A percentile compares a stretch with the other conserved stretches of the same genome.
phyloP scores from a whole-genome alignment of 2,113 vertebrate species.

The Gadus chalcogrammus region DNA sequence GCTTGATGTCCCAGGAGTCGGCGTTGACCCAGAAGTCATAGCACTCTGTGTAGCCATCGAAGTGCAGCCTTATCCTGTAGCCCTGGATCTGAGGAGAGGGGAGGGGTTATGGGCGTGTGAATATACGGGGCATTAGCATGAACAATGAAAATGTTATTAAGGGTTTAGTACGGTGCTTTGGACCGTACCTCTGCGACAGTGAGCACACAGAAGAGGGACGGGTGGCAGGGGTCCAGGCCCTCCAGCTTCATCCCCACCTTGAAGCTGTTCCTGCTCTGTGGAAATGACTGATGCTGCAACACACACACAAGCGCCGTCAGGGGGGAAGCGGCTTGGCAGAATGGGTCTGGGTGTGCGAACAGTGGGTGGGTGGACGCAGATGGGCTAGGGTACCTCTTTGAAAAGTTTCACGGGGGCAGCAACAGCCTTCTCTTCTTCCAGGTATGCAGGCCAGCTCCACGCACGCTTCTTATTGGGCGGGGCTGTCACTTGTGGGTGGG shows the following conservation, averaged over 20 bases:
- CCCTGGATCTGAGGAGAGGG: slow-evolving; percentile 76
- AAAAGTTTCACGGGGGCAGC: slow-evolving; percentile 92
- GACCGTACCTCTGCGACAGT: slow-evolving; percentile 85
- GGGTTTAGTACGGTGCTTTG: no score
- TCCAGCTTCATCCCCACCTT: slow-evolving; percentile 97
- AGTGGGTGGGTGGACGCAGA: no score
- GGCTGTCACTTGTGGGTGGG: slow-evolving; percentile 55
- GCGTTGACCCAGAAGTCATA: slow-evolving; percentile 92
- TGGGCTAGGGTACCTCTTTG: slow-evolving; percentile 82
- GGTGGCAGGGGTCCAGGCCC: slow-evolving; percentile 91
- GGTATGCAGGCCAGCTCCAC: slow-evolving; percentile 94
- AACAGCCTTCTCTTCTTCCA: slow-evolving; percentile 88
- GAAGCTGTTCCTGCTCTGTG: slow-evolving; percentile 94
- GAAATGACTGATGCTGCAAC: slow-evolving; percentile 88
- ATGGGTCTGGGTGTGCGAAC: no score
- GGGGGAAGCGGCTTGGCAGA: no score
- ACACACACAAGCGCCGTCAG: neutral
- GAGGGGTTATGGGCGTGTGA: neutral
- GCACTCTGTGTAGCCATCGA: slow-evolving; percentile 87
- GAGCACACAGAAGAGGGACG: slow-evolving; percentile 92
- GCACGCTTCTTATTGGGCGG: slow-evolving; percentile 84
- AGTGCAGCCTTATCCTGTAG: slow-evolving; percentile 84
- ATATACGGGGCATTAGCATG: no score
- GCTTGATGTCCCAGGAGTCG: slow-evolving; percentile 85
- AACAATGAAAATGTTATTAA: no score